Conservation (phyloP, 30 jellyfish, hydroid and myxozoan genomes). For the Mastigias papua region DNA sequence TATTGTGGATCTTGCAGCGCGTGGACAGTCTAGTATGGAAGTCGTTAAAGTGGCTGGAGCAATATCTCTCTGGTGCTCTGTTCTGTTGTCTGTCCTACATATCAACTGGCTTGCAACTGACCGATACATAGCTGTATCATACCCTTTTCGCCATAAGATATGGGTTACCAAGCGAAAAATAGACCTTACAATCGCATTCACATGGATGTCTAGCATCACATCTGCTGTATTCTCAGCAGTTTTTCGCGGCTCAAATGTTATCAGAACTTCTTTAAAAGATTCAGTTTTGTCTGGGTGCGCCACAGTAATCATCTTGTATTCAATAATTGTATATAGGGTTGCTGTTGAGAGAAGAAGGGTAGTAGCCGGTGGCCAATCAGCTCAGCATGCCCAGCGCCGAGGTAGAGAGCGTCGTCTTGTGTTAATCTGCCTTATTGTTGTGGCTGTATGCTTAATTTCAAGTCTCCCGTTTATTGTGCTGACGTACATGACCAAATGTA, state of each 20-base stretch:
- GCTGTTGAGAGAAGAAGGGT: background rate
- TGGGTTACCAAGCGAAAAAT: conserved; percentile 23
- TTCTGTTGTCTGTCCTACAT: conserved; percentile 9
- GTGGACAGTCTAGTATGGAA: background rate
- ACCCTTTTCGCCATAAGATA: conserved; percentile 32
- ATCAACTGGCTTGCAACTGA: conserved; percentile 34
- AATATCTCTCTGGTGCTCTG: conserved; percentile 34
- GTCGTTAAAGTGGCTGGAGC: background rate
- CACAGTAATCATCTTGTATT: conserved; percentile 12
- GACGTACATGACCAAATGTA: background rate
- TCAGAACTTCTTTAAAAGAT: background rate
- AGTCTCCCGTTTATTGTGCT: background rate
- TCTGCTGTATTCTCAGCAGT: background rate
- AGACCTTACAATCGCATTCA: background rate
- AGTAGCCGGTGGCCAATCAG: background rate
- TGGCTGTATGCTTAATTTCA: background rate
- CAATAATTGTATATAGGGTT: conserved; percentile 22
- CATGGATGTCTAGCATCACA: conserved; percentile 9
- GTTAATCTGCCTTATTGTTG: conserved; percentile 4
- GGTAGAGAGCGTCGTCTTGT: conserved; percentile 38
- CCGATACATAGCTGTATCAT: conserved; percentile 22
- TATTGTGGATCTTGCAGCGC: background rate
- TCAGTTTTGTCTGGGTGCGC: background rate
- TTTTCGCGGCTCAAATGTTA: background rate
- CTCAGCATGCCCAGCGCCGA: background rate